Evolutionary conservation across 2,888 invertebrate species (phyloP), one percentile per base, ranked within the genome.

Genomic region (Bugulina stolonifera): DNA sequence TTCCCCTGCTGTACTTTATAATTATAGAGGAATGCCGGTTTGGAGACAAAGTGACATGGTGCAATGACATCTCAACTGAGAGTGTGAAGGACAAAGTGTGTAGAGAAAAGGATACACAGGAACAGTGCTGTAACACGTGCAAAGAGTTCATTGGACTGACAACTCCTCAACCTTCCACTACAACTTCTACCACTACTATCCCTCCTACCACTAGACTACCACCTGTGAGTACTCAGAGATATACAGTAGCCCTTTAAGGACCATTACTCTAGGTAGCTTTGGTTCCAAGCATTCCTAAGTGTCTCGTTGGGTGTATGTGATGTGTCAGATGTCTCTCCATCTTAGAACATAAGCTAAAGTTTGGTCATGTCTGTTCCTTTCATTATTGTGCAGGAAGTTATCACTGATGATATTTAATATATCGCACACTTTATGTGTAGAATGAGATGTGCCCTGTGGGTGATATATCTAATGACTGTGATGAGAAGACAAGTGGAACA

Each of bases 11-110:
- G n/a, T n/a, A n/a, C n/a, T n/a, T n/a, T n/a, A n/a, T n/a, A n/a
- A 32, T 64, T 64, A 10, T 32, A 64, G 64, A 32, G 64, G 27
- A 25, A 14, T 64, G 64, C 32, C 22, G 29, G 14, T 64, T 64
- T 32, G 64, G 64, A 14, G 64, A 64, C 64, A 64, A 64, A 32
- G 64, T 32, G 64, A 14, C 32, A 10, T 64, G 64, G 64, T 64
- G 64, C 34, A 64, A 27, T 32, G 32, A 27, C 32, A 32, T 32
- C 64, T 10, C 18, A 10, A 64, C 29, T 10, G 32, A 64, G 10
- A n/a, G 2, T 10, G 32, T 29, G 29, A 32, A 14, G 10, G 64
- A 64, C 34, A 32, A 27, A 2, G 27, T 64, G 29, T 64, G 64
- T n/a, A 3, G 64, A 14, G 5, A 32, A 14, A 32, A 18, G 22